phyloP scores from a whole-genome alignment of 2,797 vertebrate species.

The Molossus alvarezi region DNA sequence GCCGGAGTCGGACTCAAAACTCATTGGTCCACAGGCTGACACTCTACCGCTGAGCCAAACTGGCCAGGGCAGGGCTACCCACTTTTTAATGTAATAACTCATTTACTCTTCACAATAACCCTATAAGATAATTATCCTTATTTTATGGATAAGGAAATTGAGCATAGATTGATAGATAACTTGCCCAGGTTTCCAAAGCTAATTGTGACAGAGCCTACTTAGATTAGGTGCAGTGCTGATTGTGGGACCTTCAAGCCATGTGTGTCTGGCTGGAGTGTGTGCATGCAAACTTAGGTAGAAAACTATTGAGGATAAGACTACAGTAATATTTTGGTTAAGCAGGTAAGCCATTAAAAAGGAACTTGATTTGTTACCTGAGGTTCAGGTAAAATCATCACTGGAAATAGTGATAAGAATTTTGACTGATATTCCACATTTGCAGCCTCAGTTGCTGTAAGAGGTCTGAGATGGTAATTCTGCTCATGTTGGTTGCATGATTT shows the following conservation, averaged over 20 bases:
- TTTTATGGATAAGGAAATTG: conserved; percentile 44
- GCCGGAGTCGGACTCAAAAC: background rate
- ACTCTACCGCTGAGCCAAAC: background rate
- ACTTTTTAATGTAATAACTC: conserved; percentile 39
- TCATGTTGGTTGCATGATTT: conserved; percentile 30
- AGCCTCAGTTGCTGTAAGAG: background rate
- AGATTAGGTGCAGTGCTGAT: background rate
- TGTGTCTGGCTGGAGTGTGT: background rate
- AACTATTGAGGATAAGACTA: conserved; percentile 18
- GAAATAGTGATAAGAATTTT: conserved; percentile 44
- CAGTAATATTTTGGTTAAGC: background rate
- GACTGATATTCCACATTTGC: background rate
- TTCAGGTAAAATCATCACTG: conserved; percentile 9
- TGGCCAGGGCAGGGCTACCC: background rate
- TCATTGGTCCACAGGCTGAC: background rate
- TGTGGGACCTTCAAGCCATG: background rate
- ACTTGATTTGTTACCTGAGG: background rate
- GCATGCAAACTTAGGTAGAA: background rate
- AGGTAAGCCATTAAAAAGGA: conserved; percentile 8
- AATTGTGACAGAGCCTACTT: background rate
- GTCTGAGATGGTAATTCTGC: conserved; percentile 11
- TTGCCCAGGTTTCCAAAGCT: conserved; percentile 17
- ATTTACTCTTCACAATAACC: conserved; percentile 35
- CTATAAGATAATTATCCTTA: background rate
- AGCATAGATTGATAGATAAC: conserved; percentile 17